Conservation (phyloP, 2,113 vertebrate genomes). For the Panthera uncia region DNA sequence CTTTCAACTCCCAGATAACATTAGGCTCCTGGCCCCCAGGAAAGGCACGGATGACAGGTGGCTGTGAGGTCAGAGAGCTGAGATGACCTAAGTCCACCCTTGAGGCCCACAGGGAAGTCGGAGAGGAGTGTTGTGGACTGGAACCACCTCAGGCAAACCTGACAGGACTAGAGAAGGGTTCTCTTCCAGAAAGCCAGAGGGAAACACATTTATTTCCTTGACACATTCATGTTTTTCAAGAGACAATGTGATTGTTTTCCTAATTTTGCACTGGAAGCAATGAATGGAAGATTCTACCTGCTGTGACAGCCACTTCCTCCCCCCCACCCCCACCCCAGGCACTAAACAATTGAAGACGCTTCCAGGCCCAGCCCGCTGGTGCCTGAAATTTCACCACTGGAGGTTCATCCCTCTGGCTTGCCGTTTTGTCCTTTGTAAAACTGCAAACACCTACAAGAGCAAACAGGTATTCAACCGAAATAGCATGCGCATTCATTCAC, state of each 20-base stretch:
- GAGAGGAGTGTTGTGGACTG: background rate
- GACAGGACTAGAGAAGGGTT: background rate
- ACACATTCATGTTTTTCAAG: slow-evolving; percentile 1
- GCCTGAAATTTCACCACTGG: slow-evolving; percentile 7
- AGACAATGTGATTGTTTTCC: slow-evolving; percentile 45
- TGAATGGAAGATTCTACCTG: slow-evolving; percentile 15
- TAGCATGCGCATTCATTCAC: background rate
- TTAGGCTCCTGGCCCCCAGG: background rate
- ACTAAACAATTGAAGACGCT: background rate
- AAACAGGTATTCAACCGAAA: background rate
- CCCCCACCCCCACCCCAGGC: background rate
- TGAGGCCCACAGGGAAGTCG: background rate
- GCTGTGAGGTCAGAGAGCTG: background rate
- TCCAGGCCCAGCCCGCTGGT: background rate
- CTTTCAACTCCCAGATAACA: background rate
- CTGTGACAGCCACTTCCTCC: slow-evolving; percentile 12
- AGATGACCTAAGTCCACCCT: too few species aligned
- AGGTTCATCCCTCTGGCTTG: background rate
- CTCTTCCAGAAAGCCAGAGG: background rate
- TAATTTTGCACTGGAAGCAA: slow-evolving; percentile 18
- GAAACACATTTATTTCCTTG: slow-evolving; percentile 30
- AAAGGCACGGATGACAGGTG: background rate
- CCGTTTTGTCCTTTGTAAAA: slow-evolving; percentile 20
- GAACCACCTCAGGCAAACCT: background rate
- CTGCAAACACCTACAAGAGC: background rate